These are phyloP conservation scores for Planiliza haematocheilus DNA, from an alignment of 2,113 vertebrate species.

Conservation along the genomic window DNA sequence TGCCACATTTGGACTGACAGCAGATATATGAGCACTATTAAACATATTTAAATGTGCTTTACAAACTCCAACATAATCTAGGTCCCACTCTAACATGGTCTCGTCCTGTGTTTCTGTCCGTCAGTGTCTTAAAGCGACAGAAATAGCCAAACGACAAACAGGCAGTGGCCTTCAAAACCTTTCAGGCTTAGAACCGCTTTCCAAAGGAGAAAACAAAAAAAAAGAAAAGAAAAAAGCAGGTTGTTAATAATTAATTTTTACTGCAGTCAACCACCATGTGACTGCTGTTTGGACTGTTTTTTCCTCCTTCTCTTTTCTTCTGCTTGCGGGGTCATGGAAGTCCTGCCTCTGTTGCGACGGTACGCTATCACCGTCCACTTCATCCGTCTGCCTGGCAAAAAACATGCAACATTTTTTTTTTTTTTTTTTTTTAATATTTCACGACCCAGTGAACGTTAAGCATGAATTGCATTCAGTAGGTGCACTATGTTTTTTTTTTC, in stretches of 20 bases:
- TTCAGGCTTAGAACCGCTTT: slow-evolving; percentile 44
- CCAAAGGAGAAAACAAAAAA: slow-evolving; percentile 12
- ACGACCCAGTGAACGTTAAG: slow-evolving; percentile 49
- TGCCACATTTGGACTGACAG: neutral
- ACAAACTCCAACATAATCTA: neutral
- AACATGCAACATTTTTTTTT: slow-evolving; percentile 34
- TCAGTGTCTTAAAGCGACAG: too few relatives aligned
- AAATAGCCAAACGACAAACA: slow-evolving; percentile 7
- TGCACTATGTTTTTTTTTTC: slow-evolving; percentile 23
- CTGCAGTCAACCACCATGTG: slow-evolving; percentile 40
- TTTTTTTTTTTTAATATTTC: slow-evolving; percentile 46
- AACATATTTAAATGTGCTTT: neutral
- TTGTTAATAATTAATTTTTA: slow-evolving; percentile 66
- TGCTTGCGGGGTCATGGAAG: slow-evolving; percentile 19
- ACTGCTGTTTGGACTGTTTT: slow-evolving; percentile 50
- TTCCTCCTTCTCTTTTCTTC: slow-evolving; percentile 4
- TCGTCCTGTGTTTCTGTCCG: too few relatives aligned
- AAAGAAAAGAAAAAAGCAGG: too few relatives aligned
- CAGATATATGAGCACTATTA: neutral
- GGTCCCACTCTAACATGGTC: too few relatives aligned
- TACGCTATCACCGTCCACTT: neutral
- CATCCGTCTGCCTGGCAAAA: slow-evolving; percentile 16
- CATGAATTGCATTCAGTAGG: slow-evolving; percentile 28
- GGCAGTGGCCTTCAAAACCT: slow-evolving; percentile 27
- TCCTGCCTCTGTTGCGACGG: neutral